phyloP scores from a whole-genome alignment of 2,113 vertebrate genomes.

The Cyprinodon variegatus region DNA sequence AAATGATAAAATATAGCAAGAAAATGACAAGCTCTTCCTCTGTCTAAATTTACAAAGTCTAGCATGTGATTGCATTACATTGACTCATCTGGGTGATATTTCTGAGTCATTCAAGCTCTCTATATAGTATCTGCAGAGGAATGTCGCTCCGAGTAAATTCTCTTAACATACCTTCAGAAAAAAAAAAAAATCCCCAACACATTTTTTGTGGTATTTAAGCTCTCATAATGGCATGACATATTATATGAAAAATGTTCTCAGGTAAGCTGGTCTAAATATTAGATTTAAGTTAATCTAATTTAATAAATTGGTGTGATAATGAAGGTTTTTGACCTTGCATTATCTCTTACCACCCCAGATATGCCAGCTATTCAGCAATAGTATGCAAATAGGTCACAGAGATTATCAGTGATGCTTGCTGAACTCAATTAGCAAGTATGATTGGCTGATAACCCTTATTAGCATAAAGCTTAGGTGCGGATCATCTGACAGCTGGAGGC shows the following conservation, averaged over 20 bases:
- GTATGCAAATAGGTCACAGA: conserved; percentile 72
- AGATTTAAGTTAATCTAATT: conserved; percentile 63
- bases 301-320: conserved; percentile 63
- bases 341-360: conserved; percentile 64
- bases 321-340: conserved; percentile 70
- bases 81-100: conserved; percentile 31
- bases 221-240: not conserved
- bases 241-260: conserved; percentile 17
- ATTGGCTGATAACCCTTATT: conserved; percentile 75
- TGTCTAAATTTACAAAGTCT: conserved; percentile 19
- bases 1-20: not conserved
- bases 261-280: conserved; percentile 40
- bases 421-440: conserved; percentile 80
- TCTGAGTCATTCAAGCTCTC: conserved; percentile 36
- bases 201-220: not conserved
- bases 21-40: not conserved
- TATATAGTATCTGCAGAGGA: not conserved
- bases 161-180: conserved; percentile 4
- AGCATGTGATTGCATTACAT: conserved; percentile 21
- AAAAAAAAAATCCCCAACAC: not conserved
- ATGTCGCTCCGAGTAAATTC: conserved; percentile 12
- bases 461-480: conserved; percentile 61
- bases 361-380: conserved; percentile 51
- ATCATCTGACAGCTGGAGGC: conserved; percentile 16
- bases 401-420: conserved; percentile 72